Percentiles rank a stretch among this genome's conserved stretches.
Conservation (phyloP, 2,797 vertebrate species). For the Silurus lanzhouensis region DNA sequence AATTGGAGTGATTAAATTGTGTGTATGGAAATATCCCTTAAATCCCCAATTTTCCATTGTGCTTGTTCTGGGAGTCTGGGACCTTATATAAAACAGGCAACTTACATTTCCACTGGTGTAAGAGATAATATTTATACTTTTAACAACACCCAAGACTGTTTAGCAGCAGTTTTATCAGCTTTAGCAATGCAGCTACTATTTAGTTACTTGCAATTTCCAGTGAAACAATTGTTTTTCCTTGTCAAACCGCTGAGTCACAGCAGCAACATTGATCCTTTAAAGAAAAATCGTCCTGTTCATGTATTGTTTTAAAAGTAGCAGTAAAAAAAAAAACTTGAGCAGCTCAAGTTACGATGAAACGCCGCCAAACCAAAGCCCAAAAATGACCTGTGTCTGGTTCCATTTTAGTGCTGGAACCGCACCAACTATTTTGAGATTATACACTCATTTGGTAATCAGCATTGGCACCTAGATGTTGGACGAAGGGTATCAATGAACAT, state of each 20-base stretch:
- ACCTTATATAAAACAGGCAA: background rate
- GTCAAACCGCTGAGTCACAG: background rate
- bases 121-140: slow-evolving; percentile 7
- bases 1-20: background rate
- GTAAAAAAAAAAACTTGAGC: background rate
- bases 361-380: background rate
- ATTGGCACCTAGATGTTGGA: background rate
- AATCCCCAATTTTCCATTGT: background rate
- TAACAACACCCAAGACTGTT: background rate
- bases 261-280: background rate
- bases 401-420: background rate
- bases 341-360: background rate
- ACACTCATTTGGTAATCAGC: background rate
- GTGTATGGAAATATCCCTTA: background rate
- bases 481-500: background rate
- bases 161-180: slow-evolving; percentile 9
- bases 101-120: background rate
- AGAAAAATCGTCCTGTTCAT: background rate
- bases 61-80: background rate
- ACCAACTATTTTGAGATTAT: background rate
- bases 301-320: background rate
- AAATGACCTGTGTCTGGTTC: background rate
- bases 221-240: background rate
- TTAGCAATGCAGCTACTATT: background rate
- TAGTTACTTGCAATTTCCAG: background rate